Evolutionary conservation across 2,888 invertebrate genomes (phyloP).

Genomic region (Tinea pellionella): DNA sequence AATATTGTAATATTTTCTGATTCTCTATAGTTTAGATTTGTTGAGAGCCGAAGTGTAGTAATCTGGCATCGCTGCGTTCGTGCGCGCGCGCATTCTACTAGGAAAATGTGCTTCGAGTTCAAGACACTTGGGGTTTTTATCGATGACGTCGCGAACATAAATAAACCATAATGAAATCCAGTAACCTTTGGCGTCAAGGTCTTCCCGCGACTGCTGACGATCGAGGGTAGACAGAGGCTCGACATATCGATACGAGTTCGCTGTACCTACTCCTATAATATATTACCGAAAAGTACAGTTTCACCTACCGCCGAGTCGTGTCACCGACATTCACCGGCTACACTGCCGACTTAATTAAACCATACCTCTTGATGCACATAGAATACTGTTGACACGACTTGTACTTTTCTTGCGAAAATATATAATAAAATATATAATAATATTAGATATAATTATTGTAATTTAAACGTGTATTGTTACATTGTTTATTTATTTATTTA

Average conservation of each 20-base stretch:
- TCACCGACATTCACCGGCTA: neutral
- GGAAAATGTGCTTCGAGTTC: neutral
- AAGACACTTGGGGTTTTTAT: neutral
- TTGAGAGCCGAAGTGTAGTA: too few species aligned
- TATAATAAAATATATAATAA: too few species aligned
- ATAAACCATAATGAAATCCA: neutral
- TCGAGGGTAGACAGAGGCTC: too few species aligned
- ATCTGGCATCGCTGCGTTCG: neutral
- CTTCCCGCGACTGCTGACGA: neutral
- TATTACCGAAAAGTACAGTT: slow-evolving; percentile 1
- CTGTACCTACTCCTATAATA: too few species aligned
- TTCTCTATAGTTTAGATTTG: too few species aligned
- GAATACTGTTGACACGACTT: neutral
- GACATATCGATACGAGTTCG: too few species aligned
- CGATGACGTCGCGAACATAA: neutral
- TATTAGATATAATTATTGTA: too few species aligned
- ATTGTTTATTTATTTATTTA: too few species aligned
- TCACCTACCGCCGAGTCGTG: neutral
- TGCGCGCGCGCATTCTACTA: neutral
- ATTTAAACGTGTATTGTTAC: too few species aligned
- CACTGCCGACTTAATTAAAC: slow-evolving; percentile 13
- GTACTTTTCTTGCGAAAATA: too few species aligned
- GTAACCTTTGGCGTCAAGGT: slow-evolving; percentile 4
- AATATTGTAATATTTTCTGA: too few species aligned
- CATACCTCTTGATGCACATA: neutral